These are phyloP conservation scores for Pachycephala philippinensis DNA, from an alignment of 2,113 vertebrate genomes.

Conservation along the genomic window DNA sequence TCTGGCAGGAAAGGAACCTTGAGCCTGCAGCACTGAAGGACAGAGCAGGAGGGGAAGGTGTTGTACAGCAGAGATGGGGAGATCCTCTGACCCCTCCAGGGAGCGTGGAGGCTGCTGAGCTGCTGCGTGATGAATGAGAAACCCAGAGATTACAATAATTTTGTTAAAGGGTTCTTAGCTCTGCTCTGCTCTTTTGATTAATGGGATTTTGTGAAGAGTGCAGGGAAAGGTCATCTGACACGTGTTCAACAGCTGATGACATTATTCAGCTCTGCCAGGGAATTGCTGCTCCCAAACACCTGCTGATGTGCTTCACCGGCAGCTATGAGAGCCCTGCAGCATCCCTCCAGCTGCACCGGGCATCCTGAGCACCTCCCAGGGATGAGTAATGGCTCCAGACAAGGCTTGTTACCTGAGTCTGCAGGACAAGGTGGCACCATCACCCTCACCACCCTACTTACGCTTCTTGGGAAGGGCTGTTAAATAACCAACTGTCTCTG, in stretches of 20 bases:
- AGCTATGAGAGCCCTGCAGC: not conserved
- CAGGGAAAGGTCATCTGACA: conserved; percentile 34
- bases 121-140: not conserved
- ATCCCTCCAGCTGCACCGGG: fast-evolving
- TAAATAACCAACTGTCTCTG: fast-evolving
- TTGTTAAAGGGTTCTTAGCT: conserved; percentile 39
- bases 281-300: not conserved
- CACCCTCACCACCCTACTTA: fast-evolving
- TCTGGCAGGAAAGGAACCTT: not conserved
- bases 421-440: not conserved
- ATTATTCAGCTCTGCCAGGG: conserved; percentile 12
- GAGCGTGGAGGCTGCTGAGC: not conserved
- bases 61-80: not conserved
- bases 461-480: not conserved
- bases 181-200: conserved; percentile 44
- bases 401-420: not conserved
- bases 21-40: not conserved
- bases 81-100: not conserved
- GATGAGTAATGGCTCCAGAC: not conserved
- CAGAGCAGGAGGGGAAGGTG: not conserved
- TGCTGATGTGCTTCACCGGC: fast-evolving
- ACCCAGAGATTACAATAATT: conserved; percentile 39
- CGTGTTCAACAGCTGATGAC: conserved; percentile 19
- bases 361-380: not conserved
- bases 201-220: conserved; percentile 36